Evolutionary conservation across 2,888 invertebrate species (phyloP), one percentile per base, ranked within the genome.

Genomic region (Temnothorax unifasciatus): DNA sequence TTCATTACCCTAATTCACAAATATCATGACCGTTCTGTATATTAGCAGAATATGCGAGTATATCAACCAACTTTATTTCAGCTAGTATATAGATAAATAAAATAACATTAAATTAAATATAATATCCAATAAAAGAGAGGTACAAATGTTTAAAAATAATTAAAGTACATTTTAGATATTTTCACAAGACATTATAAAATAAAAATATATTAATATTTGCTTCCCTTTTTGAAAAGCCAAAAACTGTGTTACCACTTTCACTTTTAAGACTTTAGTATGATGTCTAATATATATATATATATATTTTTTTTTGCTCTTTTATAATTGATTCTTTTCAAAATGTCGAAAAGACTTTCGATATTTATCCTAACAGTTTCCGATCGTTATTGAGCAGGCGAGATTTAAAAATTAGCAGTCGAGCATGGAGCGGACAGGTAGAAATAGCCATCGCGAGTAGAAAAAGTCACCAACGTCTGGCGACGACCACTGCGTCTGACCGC

Each of bases 391-490:
- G 25, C 52, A 54, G 3, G 25, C 5, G 2, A 54, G n/a, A 68
- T 68, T 44, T 21, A 57, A 68, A 47, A 69, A 13, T 25, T 13
- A 44, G 8, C 9, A 29, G n/a, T 41, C 15, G 29, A 44, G 21
- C 15, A 25, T 18, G 0, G 25, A 74, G 34, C 15, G n/a, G 34
- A 74, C 29, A 52, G 44, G 13, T 52, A 47, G 50, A 54, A 63
- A 34, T n/a, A 59, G 59, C 34, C 73, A 52, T 47, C 81, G 82
- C 81, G 81, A 64, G 61, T 44, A 86, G 74, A 88, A 91, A 91
- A 85, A 87, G 89, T 83, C 84, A 84, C 71, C 81, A 61, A 82
- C 85, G 85, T 87, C 84, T 75, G 85, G 71, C 59, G 57, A 71
- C 54, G 34, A 29, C 71, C 77, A 44, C 18, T 82, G 87, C 69